Base-by-base conservation (phyloP, 2,888 invertebrate species). In the Ditula angustiorana region DNA sequence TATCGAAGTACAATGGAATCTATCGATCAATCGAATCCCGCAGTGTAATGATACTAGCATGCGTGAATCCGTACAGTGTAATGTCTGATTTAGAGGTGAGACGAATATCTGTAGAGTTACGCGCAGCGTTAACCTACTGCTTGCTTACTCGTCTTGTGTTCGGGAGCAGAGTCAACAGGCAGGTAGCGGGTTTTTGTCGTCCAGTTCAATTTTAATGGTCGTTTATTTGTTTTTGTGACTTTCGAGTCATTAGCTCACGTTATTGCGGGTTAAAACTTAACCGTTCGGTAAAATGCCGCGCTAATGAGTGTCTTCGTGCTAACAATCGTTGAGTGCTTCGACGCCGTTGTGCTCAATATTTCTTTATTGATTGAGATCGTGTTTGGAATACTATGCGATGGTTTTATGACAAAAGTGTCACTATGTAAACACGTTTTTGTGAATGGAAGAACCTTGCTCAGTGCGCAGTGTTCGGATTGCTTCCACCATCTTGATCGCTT, bases 171-270 rank as follows among this genome's bases (percentile, higher is more conserved):
- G 67, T 67, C 61, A 67, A 67, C 63, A 58, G 58, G 30, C 67
- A 67, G 68, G 68, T 69, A 64, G 64, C 67, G 68, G 56, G 44
- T 53, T 59, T 47, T 58, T 63, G 64, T 64, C 63, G 58, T 58
- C 64, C 63, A 59, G 58, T 64, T 59, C 64, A 59, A 64, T 69
- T 69, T 67, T 69, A 67, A 59, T 63, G 57, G 56, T 33, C 46
- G 26, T 66, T 61, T 60, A 50, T 62, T 59, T 56, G 59, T 68
- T 66, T 68, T 68, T 67, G 52, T 61, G 55, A 41, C 37, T 67
- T 55, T 61, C 61, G 37, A 61, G 53, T 67, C 67, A 61, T 67
- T 65, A 59, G 60, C 52, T 57, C 49, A 49, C 47, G 44, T 47
- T 50, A 63, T 56, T 60, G 61, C 55, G 30, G 49, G 62, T 57